Evolutionary conservation across 2,888 invertebrate genomes (phyloP).

Genomic region (Acanthosepion pharaonis): DNA sequence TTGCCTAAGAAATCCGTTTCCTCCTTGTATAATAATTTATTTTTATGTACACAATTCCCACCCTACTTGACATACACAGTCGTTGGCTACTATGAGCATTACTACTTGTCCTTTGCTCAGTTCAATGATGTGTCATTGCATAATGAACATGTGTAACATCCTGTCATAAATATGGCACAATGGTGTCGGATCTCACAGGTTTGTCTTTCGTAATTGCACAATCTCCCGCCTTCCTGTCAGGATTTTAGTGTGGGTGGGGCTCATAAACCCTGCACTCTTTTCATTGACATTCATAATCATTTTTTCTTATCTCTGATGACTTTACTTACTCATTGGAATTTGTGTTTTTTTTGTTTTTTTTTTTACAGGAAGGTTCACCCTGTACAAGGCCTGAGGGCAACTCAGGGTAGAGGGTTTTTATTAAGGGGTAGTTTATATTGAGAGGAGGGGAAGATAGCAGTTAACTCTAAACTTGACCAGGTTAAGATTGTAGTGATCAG

Average conservation of each 20-base stretch:
- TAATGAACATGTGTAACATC: slow-evolving; percentile 33
- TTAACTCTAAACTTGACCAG: no score
- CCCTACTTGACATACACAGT: neutral
- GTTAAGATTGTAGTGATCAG: no score
- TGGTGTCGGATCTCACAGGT: neutral
- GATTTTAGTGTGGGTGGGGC: neutral
- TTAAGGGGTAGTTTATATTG: no score
- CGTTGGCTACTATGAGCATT: neutral
- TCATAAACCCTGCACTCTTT: neutral
- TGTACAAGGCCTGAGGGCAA: no score
- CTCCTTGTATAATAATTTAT: neutral
- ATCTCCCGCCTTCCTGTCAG: neutral
- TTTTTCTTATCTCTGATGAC: neutral
- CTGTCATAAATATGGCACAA: slow-evolving; percentile 33
- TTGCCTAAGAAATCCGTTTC: neutral
- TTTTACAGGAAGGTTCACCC: no score
- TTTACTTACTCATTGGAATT: neutral
- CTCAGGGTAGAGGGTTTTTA: no score
- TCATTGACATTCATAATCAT: neutral
- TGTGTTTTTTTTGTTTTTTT: no score
- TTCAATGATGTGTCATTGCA: neutral
- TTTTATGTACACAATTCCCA: neutral
- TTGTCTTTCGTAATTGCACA: neutral
- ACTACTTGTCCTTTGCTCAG: neutral
- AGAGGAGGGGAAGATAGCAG: no score